phyloP scores from a whole-genome alignment of 2,888 invertebrate species.

The Caenorhabditis plicata region DNA sequence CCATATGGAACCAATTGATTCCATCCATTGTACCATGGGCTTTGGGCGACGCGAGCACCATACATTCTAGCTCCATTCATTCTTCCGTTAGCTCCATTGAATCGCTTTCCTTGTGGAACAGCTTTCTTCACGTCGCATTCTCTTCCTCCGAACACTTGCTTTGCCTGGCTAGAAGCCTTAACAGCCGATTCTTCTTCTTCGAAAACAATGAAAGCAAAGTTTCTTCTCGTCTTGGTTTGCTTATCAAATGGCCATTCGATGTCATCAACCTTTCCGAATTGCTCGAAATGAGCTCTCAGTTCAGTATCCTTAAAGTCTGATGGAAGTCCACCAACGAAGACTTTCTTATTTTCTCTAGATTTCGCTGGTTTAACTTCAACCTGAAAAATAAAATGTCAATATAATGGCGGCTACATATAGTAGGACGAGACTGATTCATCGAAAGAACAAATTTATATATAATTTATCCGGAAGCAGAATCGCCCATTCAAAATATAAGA shows the following conservation, averaged over 20 bases:
- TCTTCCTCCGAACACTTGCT: conserved; percentile 64
- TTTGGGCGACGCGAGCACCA: conserved; percentile 41
- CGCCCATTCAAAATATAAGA: not conserved
- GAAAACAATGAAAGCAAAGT: conserved; percentile 66
- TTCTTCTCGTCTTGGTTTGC: conserved; percentile 60
- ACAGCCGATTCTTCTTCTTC: conserved; percentile 65
- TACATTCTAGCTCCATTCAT: conserved; percentile 33
- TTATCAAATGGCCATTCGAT: conserved; percentile 65
- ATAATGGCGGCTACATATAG: no score
- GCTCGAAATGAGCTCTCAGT: conserved; percentile 61
- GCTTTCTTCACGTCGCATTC: conserved; percentile 67
- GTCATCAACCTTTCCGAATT: conserved; percentile 65
- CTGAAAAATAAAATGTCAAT: conserved; percentile 22
- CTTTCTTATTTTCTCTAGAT: conserved; percentile 66
- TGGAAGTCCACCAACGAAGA: conserved; percentile 66
- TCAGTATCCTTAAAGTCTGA: conserved; percentile 64
- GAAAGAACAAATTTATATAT: not conserved
- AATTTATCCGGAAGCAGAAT: not conserved
- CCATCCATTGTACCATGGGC: conserved; percentile 44
- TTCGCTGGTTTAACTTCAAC: conserved; percentile 66
- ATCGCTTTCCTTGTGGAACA: conserved; percentile 61
- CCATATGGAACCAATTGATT: no score
- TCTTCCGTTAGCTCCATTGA: conserved; percentile 33
- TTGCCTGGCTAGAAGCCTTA: conserved; percentile 56
- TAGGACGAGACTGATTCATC: no score